phyloP scores from a whole-genome alignment of 2,797 vertebrate species.

The Chaetophractus vellerosus region DNA sequence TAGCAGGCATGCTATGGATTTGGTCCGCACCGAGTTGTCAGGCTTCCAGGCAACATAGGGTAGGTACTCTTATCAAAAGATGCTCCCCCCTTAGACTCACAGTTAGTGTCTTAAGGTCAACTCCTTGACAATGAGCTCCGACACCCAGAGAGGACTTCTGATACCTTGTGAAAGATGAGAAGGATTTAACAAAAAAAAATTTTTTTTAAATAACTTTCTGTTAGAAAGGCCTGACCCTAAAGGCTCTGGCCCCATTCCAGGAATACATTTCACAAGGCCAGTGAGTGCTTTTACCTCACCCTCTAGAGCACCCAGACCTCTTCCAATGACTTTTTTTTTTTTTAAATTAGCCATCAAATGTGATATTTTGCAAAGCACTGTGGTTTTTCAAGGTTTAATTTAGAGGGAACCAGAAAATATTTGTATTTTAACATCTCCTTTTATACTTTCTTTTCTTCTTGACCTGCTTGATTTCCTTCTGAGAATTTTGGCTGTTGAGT shows the following conservation, averaged over 20 bases:
- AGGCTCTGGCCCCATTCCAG: background rate
- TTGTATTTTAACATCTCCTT: slow-evolving; percentile 41
- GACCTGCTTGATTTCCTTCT: slow-evolving; percentile 53
- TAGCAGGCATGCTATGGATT: fast-evolving
- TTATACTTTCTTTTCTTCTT: background rate
- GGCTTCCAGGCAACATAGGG: background rate
- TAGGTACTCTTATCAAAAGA: background rate
- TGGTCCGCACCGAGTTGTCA: fast-evolving
- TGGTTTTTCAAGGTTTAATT: slow-evolving; percentile 71
- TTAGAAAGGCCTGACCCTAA: background rate
- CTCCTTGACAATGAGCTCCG: background rate
- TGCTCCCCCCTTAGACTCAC: background rate
- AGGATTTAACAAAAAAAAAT: background rate
- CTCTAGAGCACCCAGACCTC: background rate
- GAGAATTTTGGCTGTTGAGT: background rate
- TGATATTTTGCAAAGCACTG: slow-evolving; percentile 75
- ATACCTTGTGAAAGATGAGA: background rate
- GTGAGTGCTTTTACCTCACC: slow-evolving; percentile 26
- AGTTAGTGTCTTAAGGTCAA: background rate
- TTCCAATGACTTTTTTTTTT: slow-evolving; percentile 43
- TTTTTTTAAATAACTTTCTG: background rate
- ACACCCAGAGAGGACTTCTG: background rate
- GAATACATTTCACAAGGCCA: slow-evolving; percentile 17
- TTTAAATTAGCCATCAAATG: background rate
- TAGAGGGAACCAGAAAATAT: slow-evolving; percentile 66